A percentile compares a stretch with the other conserved stretches of the same genome.
Conservation (phyloP, 35 echinoderm and acorn worm genomes). For the Stichopus chloronotus region DNA sequence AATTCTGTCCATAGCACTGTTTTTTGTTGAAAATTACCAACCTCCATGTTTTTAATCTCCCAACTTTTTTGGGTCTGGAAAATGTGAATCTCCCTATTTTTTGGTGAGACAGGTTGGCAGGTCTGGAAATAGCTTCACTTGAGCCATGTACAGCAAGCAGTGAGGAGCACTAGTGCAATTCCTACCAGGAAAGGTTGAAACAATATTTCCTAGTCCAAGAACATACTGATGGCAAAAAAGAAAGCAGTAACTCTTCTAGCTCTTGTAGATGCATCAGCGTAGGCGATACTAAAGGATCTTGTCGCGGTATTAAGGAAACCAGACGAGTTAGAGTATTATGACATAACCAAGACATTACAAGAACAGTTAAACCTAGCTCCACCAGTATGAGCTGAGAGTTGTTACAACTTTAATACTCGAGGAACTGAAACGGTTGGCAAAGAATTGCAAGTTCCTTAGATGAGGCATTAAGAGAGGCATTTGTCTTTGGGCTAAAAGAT, state of each 20-base stretch:
- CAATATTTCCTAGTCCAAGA: neutral
- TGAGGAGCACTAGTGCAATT: neutral
- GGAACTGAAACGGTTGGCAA: neutral
- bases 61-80: too few relatives aligned
- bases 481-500: neutral
- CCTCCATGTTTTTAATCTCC: too few relatives aligned
- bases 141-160: neutral
- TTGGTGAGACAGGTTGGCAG: too few relatives aligned
- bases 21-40: too few relatives aligned
- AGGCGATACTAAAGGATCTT: neutral
- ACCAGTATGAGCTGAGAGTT: neutral
- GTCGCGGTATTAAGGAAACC: neutral
- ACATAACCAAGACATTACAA: neutral
- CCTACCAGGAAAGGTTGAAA: slow-evolving; percentile 4
- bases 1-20: too few relatives aligned
- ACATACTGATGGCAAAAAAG: neutral
- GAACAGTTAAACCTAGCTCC: neutral
- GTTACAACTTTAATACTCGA: neutral
- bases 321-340: neutral
- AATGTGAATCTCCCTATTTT: too few relatives aligned
- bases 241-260: neutral
- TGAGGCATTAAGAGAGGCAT: neutral
- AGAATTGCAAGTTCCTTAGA: neutral
- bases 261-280: neutral
- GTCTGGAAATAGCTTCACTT: neutral